phyloP scores from a whole-genome alignment of 2,888 invertebrate genomes.

The Ophraella communa region DNA sequence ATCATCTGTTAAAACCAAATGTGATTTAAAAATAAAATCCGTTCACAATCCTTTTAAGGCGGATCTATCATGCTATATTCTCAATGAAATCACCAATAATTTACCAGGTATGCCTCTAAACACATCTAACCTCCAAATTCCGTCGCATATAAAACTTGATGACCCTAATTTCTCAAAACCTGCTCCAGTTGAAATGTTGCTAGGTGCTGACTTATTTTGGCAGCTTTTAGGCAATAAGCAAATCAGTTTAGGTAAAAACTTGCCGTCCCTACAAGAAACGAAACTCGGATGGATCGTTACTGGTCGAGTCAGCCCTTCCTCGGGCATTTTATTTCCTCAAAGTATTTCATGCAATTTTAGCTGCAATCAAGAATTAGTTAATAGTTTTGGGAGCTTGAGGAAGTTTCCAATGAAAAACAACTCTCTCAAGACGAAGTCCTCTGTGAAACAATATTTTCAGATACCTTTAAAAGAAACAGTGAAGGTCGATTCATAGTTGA shows the following conservation, averaged over 20 bases:
- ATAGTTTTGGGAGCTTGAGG: constrained; percentile 16
- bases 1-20: too few relatives aligned
- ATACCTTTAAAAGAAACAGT: constrained; percentile 8
- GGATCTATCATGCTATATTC: constrained; percentile 14
- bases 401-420: constrained; percentile 2
- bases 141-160: constrained; percentile 20
- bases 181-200: constrained; percentile 22
- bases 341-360: constrained; percentile 15
- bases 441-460: constrained; percentile 4
- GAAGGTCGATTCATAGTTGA: constrained; percentile 34
- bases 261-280: constrained; percentile 14
- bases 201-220: constrained; percentile 34
- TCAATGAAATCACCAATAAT: constrained; percentile 11
- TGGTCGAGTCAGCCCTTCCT: background rate
- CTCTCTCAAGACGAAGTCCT: constrained; percentile 22
- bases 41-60: too few relatives aligned
- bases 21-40: too few relatives aligned
- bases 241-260: constrained; percentile 16
- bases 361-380: constrained; percentile 11
- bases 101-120: constrained; percentile 8
- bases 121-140: constrained; percentile 1
- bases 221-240: constrained; percentile 12
- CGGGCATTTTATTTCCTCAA: constrained; percentile 1
- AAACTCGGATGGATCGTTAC: constrained; percentile 20
- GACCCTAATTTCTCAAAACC: constrained; percentile 21